Evolutionary conservation across 2,113 vertebrate genomes (phyloP).

Genomic region (Propithecus coquereli): DNA sequence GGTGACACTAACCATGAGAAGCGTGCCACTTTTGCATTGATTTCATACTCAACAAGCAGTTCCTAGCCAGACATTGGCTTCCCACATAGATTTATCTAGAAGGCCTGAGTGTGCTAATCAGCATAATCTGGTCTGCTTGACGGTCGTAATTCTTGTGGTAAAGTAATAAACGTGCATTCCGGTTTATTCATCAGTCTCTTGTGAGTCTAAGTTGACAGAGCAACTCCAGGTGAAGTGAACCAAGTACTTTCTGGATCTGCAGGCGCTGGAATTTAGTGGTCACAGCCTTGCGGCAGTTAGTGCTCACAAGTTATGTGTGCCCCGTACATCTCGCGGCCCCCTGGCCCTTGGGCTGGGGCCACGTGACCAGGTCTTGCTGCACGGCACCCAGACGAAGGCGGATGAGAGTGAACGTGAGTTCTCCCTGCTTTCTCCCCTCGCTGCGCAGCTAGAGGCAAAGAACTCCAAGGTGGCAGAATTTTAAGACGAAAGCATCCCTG

Average conservation of each 20-base stretch:
- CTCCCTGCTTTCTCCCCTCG: not conserved
- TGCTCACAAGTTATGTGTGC: not conserved
- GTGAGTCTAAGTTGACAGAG: not conserved
- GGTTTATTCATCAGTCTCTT: not conserved
- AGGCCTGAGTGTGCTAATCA: not conserved
- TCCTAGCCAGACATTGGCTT: not conserved
- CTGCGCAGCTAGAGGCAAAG: not conserved
- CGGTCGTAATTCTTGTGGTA: not conserved
- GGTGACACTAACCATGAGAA: no score
- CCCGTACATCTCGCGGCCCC: not conserved
- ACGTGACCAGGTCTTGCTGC: accelerated
- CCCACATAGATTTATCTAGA: not conserved
- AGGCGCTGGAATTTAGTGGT: not conserved
- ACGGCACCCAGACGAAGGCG: not conserved
- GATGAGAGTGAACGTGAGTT: not conserved
- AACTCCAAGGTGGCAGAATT: not conserved
- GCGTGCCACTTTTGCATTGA: not conserved
- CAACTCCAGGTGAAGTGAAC: not conserved
- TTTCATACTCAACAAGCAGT: not conserved
- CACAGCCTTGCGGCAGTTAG: not conserved
- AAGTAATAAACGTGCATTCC: not conserved
- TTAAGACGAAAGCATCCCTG: not conserved
- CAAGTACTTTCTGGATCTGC: not conserved
- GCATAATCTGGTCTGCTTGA: not conserved
- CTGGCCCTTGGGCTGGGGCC: not conserved